Evolutionary conservation across 2,113 vertebrate species (phyloP).

Genomic region (Scomber colias): DNA sequence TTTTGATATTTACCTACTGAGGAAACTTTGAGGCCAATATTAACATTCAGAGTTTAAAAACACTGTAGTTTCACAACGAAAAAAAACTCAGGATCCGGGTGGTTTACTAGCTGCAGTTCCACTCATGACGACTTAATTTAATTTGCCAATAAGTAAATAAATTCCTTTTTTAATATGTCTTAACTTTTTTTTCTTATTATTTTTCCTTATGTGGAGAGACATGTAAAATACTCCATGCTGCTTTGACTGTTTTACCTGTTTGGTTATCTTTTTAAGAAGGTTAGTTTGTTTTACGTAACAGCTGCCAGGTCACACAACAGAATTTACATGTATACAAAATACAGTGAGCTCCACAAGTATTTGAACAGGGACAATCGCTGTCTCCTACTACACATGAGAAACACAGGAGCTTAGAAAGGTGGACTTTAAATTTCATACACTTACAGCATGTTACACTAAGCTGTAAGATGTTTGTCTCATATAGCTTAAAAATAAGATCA

Average conservation of each 20-base stretch:
- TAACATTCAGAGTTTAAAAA: background rate
- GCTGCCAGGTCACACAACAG: slow-evolving; percentile 22
- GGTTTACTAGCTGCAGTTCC: slow-evolving; percentile 8
- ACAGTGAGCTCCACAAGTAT: slow-evolving; percentile 25
- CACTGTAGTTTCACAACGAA: slow-evolving; percentile 28
- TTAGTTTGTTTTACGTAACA: slow-evolving; percentile 2
- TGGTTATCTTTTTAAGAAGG: slow-evolving; percentile 8
- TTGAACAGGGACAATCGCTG: background rate
- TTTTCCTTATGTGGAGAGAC: background rate
- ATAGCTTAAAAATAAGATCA: background rate
- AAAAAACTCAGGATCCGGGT: slow-evolving; percentile 56
- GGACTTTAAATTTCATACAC: too few species aligned
- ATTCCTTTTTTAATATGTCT: slow-evolving; percentile 7
- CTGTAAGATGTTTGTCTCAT: background rate
- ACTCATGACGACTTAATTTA: slow-evolving; percentile 42
- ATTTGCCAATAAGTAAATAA: slow-evolving; percentile 27
- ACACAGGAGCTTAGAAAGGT: background rate
- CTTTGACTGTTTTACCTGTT: slow-evolving; percentile 37
- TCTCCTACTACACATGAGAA: background rate
- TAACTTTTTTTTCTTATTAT: slow-evolving; percentile 7
- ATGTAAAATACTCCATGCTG: slow-evolving; percentile 1
- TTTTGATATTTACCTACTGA: slow-evolving; percentile 9
- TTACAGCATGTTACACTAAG: too few species aligned
- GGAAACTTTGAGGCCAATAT: background rate
- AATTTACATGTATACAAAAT: slow-evolving; percentile 56